A percentile compares a stretch with the other conserved stretches of the same genome.
Conservation (phyloP, 2,113 vertebrate genomes). For the Edolisoma coerulescens region DNA sequence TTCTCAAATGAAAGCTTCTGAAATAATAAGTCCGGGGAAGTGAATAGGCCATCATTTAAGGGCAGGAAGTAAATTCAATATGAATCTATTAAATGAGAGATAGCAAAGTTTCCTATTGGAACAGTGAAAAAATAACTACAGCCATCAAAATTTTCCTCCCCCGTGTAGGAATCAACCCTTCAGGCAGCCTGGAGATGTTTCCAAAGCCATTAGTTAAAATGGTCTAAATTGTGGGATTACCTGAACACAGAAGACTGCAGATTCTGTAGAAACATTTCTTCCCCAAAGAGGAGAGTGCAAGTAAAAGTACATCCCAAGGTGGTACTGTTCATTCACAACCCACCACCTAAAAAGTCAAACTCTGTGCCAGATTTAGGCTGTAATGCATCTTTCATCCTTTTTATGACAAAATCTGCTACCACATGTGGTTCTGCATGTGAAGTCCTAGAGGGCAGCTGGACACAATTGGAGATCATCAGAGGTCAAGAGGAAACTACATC, state of each 20-base stretch:
- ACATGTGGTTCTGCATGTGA: background rate
- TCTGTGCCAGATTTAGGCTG: background rate
- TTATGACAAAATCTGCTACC: background rate
- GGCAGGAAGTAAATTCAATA: background rate
- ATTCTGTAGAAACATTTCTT: background rate
- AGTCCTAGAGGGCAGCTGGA: background rate
- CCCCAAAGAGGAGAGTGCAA: background rate
- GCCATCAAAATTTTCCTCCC: background rate
- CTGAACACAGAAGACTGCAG: background rate
- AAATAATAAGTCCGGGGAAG: constrained; percentile 52
- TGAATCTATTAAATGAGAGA: background rate
- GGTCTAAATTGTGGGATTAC: background rate
- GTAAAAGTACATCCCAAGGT: background rate
- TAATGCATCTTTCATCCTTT: background rate
- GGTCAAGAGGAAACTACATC: background rate
- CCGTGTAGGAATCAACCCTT: background rate
- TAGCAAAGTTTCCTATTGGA: background rate
- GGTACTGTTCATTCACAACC: background rate
- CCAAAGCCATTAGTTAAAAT: background rate
- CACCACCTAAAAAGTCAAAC: background rate
- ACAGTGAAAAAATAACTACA: background rate
- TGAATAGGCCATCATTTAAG: constrained; percentile 2
- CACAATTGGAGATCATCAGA: background rate
- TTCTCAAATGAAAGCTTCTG: constrained; percentile 60
- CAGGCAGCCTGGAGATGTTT: background rate